Base-by-base conservation (phyloP, 1,140 invertebrate genomes). In the Acromyrmex charruanus region DNA sequence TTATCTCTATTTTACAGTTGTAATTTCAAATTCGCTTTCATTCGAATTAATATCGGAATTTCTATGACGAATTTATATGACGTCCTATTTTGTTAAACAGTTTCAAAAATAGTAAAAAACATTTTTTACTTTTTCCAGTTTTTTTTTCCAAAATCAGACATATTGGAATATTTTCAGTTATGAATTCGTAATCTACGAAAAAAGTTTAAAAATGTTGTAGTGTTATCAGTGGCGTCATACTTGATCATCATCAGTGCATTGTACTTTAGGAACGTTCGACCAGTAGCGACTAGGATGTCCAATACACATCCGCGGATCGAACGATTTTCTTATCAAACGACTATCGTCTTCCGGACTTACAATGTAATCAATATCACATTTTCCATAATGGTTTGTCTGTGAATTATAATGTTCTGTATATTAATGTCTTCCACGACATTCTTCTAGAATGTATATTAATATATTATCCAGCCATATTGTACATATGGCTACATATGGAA, bases 311-410 rank as follows among this genome's bases (percentile, higher is more conserved):
- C 93, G 88, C 69, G 95, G 95, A 89, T 95, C 93, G 16, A 94
- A 87, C 66, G 93, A 95, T 85, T 95, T 95, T 65, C 93, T 92
- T 86, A 95, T 90, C n/a, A 93, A 65, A 85, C 90, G 91, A 88
- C 87, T 71, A 51, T 91, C 72, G 31, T 87, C 77, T 84, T 94
- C 92, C 44, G 88, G 58, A 61, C 90, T 93, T 61, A 92, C 90
- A 39, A 95, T 89, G 74, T 95, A 95, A 88, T 95, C 95, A 35
- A 94, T 93, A 18, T 90, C 92, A 87, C 95, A 95, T 44, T 92
- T 89, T 10, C 95, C 95, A 72, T 95, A 95, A 86, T 95, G 95
- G 91, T 94, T 95, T 75, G 82, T 84, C 94, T 95, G 75, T 2
- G 63, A 90, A 86, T 82, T 61, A 82, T 49, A 10, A 49, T 49